Conservation (phyloP, 1,140 invertebrate species). For the Drosophila aff. region DNA sequence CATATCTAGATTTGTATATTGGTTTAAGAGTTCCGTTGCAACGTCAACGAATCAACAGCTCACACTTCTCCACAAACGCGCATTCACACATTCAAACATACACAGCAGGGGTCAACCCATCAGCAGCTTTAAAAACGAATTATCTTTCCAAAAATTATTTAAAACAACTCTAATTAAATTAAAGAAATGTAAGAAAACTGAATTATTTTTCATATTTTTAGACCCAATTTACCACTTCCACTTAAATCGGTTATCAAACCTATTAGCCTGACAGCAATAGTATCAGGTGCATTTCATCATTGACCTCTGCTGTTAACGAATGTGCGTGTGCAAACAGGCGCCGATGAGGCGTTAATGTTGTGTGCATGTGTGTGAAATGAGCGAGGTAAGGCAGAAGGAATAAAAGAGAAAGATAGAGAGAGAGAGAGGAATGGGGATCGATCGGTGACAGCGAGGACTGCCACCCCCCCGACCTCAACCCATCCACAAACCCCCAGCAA, state of each 20-base stretch:
- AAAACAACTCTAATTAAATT: too few species aligned
- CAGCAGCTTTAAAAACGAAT: too few species aligned
- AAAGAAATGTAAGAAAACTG: too few species aligned
- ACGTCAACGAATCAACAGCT: slow-evolving; percentile 26
- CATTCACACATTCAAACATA: slow-evolving; percentile 7
- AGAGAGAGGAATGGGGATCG: not conserved
- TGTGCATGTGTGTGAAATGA: not conserved
- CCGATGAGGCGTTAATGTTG: slow-evolving; percentile 13
- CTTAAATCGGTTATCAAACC: not conserved
- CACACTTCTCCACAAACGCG: slow-evolving; percentile 4
- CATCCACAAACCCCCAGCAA: not conserved
- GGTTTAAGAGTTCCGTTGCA: slow-evolving; percentile 11
- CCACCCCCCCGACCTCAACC: not conserved
- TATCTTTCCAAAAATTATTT: too few species aligned
- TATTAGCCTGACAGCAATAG: not conserved
- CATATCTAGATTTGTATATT: not conserved
- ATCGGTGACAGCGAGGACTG: slow-evolving; percentile 18
- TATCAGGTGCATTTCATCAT: not conserved
- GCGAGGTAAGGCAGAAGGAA: slow-evolving; percentile 3
- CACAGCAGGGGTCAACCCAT: slow-evolving; percentile 11
- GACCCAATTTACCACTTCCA: too few species aligned
- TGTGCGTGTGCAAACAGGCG: slow-evolving; percentile 11
- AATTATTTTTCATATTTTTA: too few species aligned
- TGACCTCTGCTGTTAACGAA: slow-evolving; percentile 15
- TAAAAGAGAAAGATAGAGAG: not conserved